phyloP scores from a whole-genome alignment of 2,888 invertebrate species.

The Cheiracanthium punctorium region DNA sequence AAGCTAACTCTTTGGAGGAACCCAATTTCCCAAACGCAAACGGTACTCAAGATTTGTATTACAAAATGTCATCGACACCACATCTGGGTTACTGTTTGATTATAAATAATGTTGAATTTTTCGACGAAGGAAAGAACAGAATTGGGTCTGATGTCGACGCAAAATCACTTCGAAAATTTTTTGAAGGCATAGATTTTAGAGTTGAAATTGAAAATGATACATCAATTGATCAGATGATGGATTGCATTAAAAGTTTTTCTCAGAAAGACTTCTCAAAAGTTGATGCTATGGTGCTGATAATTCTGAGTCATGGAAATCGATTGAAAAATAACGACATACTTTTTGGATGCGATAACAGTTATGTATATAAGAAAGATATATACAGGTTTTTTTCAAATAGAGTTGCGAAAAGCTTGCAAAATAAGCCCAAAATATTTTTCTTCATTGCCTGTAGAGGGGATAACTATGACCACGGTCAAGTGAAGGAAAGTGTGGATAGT shows the following conservation, averaged over 20 bases:
- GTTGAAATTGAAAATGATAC: constrained; percentile 34
- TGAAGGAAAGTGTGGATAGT: constrained; percentile 30
- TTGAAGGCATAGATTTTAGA: constrained; percentile 51
- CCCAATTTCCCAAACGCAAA: background rate
- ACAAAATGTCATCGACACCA: constrained; percentile 61
- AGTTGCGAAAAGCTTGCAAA: constrained; percentile 15
- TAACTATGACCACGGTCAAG: background rate
- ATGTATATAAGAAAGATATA: constrained; percentile 22
- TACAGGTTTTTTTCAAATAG: constrained; percentile 31
- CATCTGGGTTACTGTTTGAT: constrained; percentile 67
- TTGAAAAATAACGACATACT: constrained; percentile 25
- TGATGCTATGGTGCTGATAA: constrained; percentile 63
- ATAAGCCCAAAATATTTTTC: constrained; percentile 52
- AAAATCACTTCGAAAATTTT: constrained; percentile 33
- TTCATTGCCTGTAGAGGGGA: constrained; percentile 50
- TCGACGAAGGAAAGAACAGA: constrained; percentile 18
- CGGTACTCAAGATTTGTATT: constrained; percentile 27
- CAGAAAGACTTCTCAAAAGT: constrained; percentile 26
- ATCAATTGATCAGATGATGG: constrained; percentile 25
- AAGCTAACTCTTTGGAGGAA: constrained; percentile 23
- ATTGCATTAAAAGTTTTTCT: constrained; percentile 30
- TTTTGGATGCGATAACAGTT: constrained; percentile 20
- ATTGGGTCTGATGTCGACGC: constrained; percentile 67
- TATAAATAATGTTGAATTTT: constrained; percentile 70
- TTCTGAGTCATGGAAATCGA: constrained; percentile 71